phyloP scores from a whole-genome alignment of 1,140 invertebrate genomes.

The Aphelenchoides avenae region DNA sequence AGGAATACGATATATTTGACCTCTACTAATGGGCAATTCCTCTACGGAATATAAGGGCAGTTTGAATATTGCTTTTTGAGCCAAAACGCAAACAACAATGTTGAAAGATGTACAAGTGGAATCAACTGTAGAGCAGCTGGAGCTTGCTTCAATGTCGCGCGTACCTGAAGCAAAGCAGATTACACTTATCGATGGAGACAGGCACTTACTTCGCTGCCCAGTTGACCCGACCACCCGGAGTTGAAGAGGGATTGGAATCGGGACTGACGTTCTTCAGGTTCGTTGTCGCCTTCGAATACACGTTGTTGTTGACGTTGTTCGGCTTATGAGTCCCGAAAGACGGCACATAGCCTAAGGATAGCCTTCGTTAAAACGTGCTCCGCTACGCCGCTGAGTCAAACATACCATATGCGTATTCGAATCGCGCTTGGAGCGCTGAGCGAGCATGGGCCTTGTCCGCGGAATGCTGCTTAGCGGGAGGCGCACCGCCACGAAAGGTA shows the following conservation, averaged over 20 bases:
- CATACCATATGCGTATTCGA: conserved; percentile 59
- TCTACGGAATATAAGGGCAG: no score
- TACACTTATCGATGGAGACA: conserved; percentile 5
- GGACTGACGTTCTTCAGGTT: neutral
- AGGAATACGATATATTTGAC: no score
- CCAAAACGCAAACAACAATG: no score
- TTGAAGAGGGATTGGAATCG: conserved; percentile 37
- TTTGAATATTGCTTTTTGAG: no score
- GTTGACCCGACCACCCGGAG: conserved; percentile 38
- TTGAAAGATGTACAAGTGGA: no score
- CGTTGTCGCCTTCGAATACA: conserved; percentile 1
- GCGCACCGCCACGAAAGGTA: conserved; percentile 5
- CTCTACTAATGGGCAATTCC: no score
- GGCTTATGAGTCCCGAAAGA: conserved; percentile 38
- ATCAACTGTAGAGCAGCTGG: no score
- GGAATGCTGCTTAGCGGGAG: conserved; percentile 23
- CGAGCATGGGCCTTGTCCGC: conserved; percentile 23
- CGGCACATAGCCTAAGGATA: conserved; percentile 38
- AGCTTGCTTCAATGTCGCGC: no score
- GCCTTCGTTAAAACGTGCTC: conserved; percentile 1
- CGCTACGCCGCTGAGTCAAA: conserved; percentile 4
- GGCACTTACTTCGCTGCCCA: conserved; percentile 43
- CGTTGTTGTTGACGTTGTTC: neutral
- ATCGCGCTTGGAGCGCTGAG: conserved; percentile 54
- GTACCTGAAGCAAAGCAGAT: conserved; percentile 10